Evolutionary conservation across 2,113 vertebrate genomes (phyloP), one percentile per base, ranked within the genome.

Genomic region (Perca fluviatilis): DNA sequence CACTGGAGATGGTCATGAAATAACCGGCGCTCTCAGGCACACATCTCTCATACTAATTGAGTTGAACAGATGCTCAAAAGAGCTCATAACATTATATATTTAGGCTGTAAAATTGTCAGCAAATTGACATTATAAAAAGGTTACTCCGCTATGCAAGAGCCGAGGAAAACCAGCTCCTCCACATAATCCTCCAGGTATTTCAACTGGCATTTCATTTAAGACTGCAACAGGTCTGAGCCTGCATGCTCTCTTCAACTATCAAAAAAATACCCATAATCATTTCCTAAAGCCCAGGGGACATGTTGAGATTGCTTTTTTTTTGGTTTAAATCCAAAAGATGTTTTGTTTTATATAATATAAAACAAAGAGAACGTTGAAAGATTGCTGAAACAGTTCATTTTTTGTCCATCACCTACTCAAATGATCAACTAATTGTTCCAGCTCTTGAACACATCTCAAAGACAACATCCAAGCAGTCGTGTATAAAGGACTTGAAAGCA

Each of bases 1-100:
- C 75, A 83, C 77, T 21, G 43, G 73, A 89, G 81, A 80, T 50
- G 71, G 46, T 71, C 69, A 57, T 66, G 19, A 60, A 82, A 63
- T 83, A 72, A 62, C 16, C 60, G 61, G n/a, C 63, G 73, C 67
- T 81, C 66, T 89, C 80, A 56, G 77, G 25, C 71, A 69, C 46
- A 63, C 72, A 54, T 75, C 21, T 82, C 61, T 83, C 50, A 79
- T 65, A 65, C 71, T 74, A 70, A 79, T 36, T 77, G 51, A 84
- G 62, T 57, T 70, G 49, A 61, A 72, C 73, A 75, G 66, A 67
- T 54, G 72, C 58, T 78, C 33, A 47, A 58, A 62, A 62, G 64
- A 65, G 58, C 25, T 65, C 25, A 30, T 61, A 54, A 74, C 56
- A 69, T 65, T 74, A 67, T 19, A 72, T 51, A 33, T 58, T 74